phyloP scores from a whole-genome alignment of 1,140 invertebrate species.

The Stegodyphus dumicola region DNA sequence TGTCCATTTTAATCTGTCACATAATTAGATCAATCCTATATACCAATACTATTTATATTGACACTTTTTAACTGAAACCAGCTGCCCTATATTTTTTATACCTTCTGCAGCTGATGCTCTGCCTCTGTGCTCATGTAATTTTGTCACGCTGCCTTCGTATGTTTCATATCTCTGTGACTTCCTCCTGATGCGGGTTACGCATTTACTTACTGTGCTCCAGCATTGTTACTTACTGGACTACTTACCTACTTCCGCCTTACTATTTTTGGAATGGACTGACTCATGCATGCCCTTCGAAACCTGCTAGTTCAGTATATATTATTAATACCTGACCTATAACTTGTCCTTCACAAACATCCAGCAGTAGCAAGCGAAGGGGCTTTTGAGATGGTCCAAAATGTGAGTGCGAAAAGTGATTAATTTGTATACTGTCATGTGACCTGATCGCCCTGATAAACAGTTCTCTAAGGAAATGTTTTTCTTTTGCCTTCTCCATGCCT shows the following conservation, averaged over 20 bases:
- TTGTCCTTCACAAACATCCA: slow-evolving; percentile 40
- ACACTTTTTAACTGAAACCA: slow-evolving; percentile 44
- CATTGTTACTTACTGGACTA: slow-evolving; percentile 39
- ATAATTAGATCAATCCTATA: slow-evolving; percentile 35
- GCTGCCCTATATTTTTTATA: slow-evolving; percentile 52
- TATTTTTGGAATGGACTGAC: slow-evolving; percentile 60
- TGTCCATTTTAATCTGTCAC: slow-evolving; percentile 56
- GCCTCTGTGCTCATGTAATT: slow-evolving; percentile 53
- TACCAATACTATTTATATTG: slow-evolving; percentile 13
- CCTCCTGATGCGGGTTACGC: slow-evolving; percentile 5
- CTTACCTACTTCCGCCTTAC: slow-evolving; percentile 41
- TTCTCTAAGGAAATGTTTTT: slow-evolving; percentile 60
- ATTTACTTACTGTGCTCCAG: slow-evolving; percentile 36
- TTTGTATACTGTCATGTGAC: slow-evolving; percentile 35
- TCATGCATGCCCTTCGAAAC: slow-evolving; percentile 61
- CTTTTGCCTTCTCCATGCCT: slow-evolving; percentile 56
- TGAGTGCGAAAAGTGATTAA: slow-evolving; percentile 62
- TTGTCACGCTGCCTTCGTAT: slow-evolving; percentile 59
- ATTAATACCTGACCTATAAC: slow-evolving; percentile 47
- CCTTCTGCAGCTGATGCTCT: slow-evolving; percentile 48
- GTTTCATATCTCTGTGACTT: slow-evolving; percentile 54
- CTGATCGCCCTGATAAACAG: slow-evolving; percentile 37
- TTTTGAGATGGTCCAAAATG: slow-evolving; percentile 96
- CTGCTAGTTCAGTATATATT: slow-evolving; percentile 56
- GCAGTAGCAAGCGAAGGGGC: slow-evolving; percentile 78